Percentiles rank a stretch among this genome's conserved stretches.
Conservation (phyloP, 2,797 vertebrate species). For the Mus spretus region DNA sequence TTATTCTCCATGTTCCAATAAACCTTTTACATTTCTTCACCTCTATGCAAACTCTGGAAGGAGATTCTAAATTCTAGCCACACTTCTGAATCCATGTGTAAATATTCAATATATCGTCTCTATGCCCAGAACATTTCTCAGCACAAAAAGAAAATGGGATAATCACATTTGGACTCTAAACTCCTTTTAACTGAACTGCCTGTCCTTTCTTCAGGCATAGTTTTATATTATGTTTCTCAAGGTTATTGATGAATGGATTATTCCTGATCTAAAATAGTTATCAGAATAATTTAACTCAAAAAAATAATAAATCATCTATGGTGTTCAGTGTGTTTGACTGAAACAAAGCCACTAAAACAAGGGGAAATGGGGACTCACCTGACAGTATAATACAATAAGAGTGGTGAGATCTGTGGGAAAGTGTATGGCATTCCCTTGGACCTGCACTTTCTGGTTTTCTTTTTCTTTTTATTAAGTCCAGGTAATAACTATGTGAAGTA, state of each 20-base stretch:
- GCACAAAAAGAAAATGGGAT: neutral
- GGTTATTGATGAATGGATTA: neutral
- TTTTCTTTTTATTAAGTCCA: neutral
- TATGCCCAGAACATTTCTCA: neutral
- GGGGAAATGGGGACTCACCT: too few relatives aligned
- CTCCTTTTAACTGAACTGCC: neutral
- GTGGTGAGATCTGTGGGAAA: neutral
- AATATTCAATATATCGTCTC: neutral
- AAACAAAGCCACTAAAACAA: neutral
- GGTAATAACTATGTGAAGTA: neutral
- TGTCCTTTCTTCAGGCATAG: neutral
- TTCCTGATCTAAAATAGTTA: neutral
- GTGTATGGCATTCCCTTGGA: neutral
- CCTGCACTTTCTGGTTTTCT: too few relatives aligned
- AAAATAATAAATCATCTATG: neutral
- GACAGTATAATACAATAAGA: fast-evolving
- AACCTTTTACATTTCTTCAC: neutral
- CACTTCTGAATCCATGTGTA: neutral
- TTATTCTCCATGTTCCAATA: neutral
- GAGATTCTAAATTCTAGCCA: neutral
- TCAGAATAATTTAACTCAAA: neutral
- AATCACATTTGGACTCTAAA: neutral
- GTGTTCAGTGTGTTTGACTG: neutral
- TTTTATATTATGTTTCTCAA: neutral
- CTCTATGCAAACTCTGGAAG: neutral